Conservation (phyloP, 2,888 invertebrate species). For the Agriopis marginaria region DNA sequence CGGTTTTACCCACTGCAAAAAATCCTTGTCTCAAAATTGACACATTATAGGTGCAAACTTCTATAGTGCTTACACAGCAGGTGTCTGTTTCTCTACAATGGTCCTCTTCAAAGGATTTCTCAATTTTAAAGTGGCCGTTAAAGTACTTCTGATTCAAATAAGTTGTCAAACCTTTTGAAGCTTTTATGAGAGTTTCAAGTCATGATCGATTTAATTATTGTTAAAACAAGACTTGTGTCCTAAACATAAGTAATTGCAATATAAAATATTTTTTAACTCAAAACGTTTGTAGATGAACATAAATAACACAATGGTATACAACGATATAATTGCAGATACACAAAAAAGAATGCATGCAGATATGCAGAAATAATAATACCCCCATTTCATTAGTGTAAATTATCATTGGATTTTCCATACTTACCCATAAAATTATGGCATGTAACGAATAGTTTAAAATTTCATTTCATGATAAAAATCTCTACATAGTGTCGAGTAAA, state of each 20-base stretch:
- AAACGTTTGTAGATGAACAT: no score
- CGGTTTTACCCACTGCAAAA: not conserved
- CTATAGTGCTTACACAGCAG: conserved; percentile 21
- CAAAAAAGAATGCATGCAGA: no score
- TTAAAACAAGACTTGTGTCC: not conserved
- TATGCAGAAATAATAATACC: not conserved
- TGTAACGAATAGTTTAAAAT: not conserved
- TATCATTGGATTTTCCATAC: not conserved
- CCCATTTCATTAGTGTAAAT: not conserved
- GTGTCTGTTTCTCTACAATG: conserved; percentile 13
- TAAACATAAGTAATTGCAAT: not conserved
- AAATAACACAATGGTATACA: no score
- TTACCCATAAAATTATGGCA: no score
- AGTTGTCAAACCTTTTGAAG: not conserved
- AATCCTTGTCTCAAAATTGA: conserved; percentile 13
- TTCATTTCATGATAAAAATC: not conserved
- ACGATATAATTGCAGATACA: no score
- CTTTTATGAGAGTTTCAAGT: not conserved
- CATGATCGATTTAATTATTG: not conserved
- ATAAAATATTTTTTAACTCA: not conserved
- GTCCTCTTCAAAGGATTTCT: not conserved
- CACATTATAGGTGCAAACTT: conserved; percentile 20
- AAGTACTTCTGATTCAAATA: not conserved
- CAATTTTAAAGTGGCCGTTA: not conserved
- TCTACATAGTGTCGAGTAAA: not conserved